A percentile compares a stretch with the other conserved stretches of the same genome.
Evolutionary conservation across 2,113 vertebrate species (phyloP).

Genomic region (Amia ocellicauda): DNA sequence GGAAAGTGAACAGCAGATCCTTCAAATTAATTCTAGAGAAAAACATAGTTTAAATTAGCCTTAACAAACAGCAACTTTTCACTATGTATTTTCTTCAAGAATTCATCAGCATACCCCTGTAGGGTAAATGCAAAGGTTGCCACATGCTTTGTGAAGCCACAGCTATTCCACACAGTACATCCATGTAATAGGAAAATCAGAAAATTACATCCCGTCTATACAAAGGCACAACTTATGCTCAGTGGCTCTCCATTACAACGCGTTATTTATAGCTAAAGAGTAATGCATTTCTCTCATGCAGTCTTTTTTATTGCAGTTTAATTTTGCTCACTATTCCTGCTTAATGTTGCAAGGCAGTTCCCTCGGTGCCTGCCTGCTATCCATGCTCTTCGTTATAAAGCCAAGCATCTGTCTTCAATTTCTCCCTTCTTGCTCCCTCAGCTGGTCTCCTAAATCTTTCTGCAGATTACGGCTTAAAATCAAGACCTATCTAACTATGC

Average conservation of each 20-base stretch:
- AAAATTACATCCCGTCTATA: background rate
- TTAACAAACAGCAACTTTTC: background rate
- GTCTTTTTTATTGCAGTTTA: constrained; percentile 11
- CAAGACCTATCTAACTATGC: background rate
- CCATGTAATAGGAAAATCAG: background rate
- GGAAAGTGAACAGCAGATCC: no score
- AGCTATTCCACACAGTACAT: background rate
- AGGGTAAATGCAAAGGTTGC: background rate
- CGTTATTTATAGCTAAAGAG: background rate
- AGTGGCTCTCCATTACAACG: no score
- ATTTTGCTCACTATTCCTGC: constrained; percentile 8
- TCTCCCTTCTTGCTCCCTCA: background rate
- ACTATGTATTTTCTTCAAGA: background rate
- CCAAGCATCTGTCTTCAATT: background rate
- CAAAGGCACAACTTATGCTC: background rate
- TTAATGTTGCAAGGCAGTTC: background rate
- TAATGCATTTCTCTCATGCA: constrained; percentile 13
- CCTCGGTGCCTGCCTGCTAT: background rate
- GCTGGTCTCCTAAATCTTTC: background rate
- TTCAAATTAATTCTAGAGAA: no score
- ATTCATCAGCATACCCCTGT: background rate
- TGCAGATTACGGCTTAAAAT: background rate
- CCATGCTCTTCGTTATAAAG: background rate
- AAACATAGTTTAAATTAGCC: no score
- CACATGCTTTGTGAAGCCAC: background rate